Base-by-base conservation (phyloP, 2,888 invertebrate genomes). In the Cactoblastis cactorum region DNA sequence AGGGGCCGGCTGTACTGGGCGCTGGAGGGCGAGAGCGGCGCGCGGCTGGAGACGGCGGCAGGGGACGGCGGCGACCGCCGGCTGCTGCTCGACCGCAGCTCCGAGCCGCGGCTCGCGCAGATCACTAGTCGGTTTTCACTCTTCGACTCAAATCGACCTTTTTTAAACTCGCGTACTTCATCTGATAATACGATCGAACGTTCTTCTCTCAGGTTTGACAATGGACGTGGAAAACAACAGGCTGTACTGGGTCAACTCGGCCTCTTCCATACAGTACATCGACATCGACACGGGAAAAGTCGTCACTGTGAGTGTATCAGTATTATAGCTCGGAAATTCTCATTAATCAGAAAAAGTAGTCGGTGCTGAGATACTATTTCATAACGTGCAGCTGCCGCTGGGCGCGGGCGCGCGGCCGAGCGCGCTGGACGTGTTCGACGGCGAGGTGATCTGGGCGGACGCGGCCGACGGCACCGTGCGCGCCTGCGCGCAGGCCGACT, bases 381-480 rank as follows among this genome's bases (percentile, higher is more conserved):
- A n/a, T n/a, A n/a, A 32, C 2, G 14, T 35, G 14, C 65, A 84
- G 83, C 15, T 84, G 58, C 54, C 65, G 43, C 61, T 90, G 51
- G 75, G 67, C 11, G 51, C 64, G 46, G 77, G 83, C 56, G 81
- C 83, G 45, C 83, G 87, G 8, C 92, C 94, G 1, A 83, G 88
- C n/a, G 93, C 95, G 32, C 86, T 94, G 34, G 93, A 93, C 5
- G 90, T 95, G 45, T 92, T 93, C 77, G 90, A 91, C 62, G 91
- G 91, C 24, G 80, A 82, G 18, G 70, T 95, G 45, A 91, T 94
- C 69, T 95, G 94, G 79, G 94, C 95, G 11, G 93, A 94, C 77
- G 91, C 90, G 50, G 91, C 91, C 51, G 90, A 87, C 62, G 86
- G 85, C 61, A 90, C 92, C 15, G 91, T 95, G 64, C 91, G 92